Conservation (phyloP, 2,113 vertebrate genomes). For the Tretioscincus oriximinensis region DNA sequence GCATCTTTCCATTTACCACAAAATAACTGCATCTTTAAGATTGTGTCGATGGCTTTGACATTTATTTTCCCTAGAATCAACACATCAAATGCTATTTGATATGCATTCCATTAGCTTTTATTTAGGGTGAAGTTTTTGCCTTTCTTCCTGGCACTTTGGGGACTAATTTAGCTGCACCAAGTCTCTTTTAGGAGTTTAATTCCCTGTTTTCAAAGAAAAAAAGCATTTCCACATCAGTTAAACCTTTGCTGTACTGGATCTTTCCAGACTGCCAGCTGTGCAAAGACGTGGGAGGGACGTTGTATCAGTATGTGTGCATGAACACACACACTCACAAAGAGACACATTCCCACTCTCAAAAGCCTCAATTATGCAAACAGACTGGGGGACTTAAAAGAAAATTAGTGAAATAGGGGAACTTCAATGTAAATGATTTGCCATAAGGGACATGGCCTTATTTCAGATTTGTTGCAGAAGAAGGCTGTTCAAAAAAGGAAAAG, state of each 20-base stretch:
- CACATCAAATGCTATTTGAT: conserved; percentile 58
- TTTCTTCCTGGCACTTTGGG: conserved; percentile 62
- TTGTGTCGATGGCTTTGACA: conserved; percentile 7
- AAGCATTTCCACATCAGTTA: conserved; percentile 63
- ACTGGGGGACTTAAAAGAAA: conserved; percentile 56
- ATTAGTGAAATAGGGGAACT: conserved; percentile 35
- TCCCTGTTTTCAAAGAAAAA: conserved; percentile 59
- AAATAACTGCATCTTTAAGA: neutral
- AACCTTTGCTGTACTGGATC: conserved; percentile 46
- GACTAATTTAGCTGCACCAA: conserved; percentile 64
- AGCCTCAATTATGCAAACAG: conserved; percentile 38
- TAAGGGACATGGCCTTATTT: conserved; percentile 59
- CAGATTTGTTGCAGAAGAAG: conserved; percentile 11
- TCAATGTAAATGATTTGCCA: conserved; percentile 48
- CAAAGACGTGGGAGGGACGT: conserved; percentile 45
- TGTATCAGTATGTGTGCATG: neutral
- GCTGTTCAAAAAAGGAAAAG: conserved; percentile 26
- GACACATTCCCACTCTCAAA: neutral
- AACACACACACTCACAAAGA: neutral
- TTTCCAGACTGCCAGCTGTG: conserved; percentile 58
- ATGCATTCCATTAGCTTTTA: conserved; percentile 57
- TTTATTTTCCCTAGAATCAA: conserved; percentile 10
- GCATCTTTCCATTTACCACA: neutral
- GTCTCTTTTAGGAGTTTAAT: conserved; percentile 57
- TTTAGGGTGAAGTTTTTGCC: conserved; percentile 63